Percentiles rank a stretch among this genome's conserved stretches.
Evolutionary conservation across 2,888 invertebrate species (phyloP).

Genomic region (Leucoma salicis): DNA sequence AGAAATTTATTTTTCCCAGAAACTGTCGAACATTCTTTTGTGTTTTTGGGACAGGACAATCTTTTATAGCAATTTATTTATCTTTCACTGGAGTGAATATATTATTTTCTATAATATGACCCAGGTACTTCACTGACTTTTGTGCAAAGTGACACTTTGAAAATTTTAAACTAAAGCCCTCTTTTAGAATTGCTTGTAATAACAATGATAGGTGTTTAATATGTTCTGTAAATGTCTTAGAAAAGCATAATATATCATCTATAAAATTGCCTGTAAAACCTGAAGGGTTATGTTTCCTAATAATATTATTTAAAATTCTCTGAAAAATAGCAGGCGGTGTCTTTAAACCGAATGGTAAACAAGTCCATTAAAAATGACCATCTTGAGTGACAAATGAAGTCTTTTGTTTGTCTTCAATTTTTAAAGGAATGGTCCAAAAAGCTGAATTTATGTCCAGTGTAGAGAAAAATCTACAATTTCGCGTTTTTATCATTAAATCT

Average conservation of each 20-base stretch:
- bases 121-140: constrained; percentile 24
- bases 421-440: constrained; percentile 46
- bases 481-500: constrained; percentile 35
- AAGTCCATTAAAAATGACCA: constrained; percentile 37
- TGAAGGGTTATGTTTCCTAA: constrained; percentile 8
- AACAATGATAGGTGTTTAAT: constrained; percentile 1
- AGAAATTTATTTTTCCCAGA: constrained; percentile 29
- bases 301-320: constrained; percentile 22
- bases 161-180: constrained; percentile 5
- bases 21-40: constrained; percentile 27
- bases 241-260: constrained; percentile 4
- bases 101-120: constrained; percentile 28
- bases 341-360: constrained; percentile 40
- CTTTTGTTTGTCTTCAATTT: background rate
- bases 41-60: constrained; percentile 20
- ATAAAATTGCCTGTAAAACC: constrained; percentile 5
- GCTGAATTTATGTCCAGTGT: constrained; percentile 48
- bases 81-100: constrained; percentile 15
- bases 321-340: constrained; percentile 10
- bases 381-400: constrained; percentile 26
- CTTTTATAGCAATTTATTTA: constrained; percentile 29
- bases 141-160: constrained; percentile 24
- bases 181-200: constrained; percentile 3
- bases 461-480: constrained; percentile 42
- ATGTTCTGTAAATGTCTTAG: constrained; percentile 2